phyloP scores from a whole-genome alignment of 1,140 invertebrate species.

The Parasteatoda tepidariorum region DNA sequence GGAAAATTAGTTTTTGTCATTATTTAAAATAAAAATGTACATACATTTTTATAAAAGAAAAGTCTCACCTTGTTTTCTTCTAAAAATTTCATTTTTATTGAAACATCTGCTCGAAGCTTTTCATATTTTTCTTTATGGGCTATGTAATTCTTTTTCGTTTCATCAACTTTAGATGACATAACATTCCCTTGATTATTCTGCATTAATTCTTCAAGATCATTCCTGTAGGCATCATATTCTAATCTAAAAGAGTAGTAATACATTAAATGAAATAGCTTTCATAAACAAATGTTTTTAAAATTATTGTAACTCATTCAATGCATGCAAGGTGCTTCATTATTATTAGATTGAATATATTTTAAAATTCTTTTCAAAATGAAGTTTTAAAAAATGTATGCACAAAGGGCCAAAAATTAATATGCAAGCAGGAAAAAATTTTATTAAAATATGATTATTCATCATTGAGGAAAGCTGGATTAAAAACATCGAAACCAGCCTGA shows the following conservation, averaged over 20 bases:
- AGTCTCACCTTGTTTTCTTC: constrained; percentile 92
- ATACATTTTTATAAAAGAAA: background rate
- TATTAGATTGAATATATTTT: too few relatives aligned
- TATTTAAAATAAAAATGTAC: background rate
- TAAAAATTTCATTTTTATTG: constrained; percentile 94
- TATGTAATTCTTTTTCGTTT: constrained; percentile 84
- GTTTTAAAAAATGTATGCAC: too few relatives aligned
- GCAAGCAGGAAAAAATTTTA: too few relatives aligned
- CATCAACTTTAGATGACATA: constrained; percentile 78
- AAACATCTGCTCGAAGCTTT: constrained; percentile 88
- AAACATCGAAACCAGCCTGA: too few relatives aligned
- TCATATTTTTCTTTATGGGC: constrained; percentile 91
- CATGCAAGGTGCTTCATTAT: too few relatives aligned
- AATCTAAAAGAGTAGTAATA: constrained; percentile 77
- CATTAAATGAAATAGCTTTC: background rate
- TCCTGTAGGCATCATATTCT: constrained; percentile 96
- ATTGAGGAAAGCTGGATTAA: too few relatives aligned
- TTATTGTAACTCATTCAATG: background rate
- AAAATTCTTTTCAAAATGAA: too few relatives aligned
- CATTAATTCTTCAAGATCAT: constrained; percentile 84
- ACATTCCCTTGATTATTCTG: constrained; percentile 69
- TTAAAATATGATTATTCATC: too few relatives aligned
- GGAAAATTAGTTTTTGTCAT: too few relatives aligned
- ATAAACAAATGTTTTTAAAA: background rate
- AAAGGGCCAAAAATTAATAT: too few relatives aligned